A percentile compares a stretch with the other conserved stretches of the same genome.
Evolutionary conservation across 2,888 invertebrate species (phyloP).

Genomic region (Frankliniella fusca): DNA sequence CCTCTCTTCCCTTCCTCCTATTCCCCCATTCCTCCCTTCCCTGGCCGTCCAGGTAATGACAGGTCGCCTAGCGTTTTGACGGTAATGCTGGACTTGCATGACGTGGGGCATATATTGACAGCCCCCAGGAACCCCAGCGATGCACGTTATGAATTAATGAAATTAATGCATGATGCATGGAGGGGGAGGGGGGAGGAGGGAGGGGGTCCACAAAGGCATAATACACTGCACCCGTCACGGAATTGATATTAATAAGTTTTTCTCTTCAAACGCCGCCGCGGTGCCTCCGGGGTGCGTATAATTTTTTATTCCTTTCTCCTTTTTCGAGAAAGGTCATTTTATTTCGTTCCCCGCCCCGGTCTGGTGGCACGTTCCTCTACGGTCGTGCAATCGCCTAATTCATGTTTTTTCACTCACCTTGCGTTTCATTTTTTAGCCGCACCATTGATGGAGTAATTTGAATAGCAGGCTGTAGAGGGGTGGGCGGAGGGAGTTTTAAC

Average conservation of each 20-base stretch:
- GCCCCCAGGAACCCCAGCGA: background rate
- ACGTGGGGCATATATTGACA: slow-evolving; percentile 6
- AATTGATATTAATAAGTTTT: background rate
- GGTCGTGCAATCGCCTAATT: background rate
- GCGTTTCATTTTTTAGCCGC: slow-evolving; percentile 6
- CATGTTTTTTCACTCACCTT: background rate
- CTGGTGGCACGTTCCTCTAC: background rate
- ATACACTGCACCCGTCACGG: background rate
- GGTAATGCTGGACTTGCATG: slow-evolving; percentile 6
- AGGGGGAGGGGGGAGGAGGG: too few relatives aligned
- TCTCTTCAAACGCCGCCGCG: background rate
- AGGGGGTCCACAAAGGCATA: too few relatives aligned
- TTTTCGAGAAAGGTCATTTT: background rate
- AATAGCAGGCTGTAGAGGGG: background rate
- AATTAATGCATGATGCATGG: background rate
- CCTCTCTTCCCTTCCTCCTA: background rate
- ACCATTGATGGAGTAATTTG: background rate
- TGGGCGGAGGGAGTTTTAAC: too few relatives aligned
- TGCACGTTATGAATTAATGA: background rate
- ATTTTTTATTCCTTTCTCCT: too few relatives aligned
- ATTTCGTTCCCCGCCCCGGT: background rate
- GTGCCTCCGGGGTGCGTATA: background rate
- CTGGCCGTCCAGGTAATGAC: background rate
- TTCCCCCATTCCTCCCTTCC: background rate
- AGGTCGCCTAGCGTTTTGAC: background rate